phyloP scores from a whole-genome alignment of 2,797 vertebrate genomes.

The Typhlichthys subterraneus region DNA sequence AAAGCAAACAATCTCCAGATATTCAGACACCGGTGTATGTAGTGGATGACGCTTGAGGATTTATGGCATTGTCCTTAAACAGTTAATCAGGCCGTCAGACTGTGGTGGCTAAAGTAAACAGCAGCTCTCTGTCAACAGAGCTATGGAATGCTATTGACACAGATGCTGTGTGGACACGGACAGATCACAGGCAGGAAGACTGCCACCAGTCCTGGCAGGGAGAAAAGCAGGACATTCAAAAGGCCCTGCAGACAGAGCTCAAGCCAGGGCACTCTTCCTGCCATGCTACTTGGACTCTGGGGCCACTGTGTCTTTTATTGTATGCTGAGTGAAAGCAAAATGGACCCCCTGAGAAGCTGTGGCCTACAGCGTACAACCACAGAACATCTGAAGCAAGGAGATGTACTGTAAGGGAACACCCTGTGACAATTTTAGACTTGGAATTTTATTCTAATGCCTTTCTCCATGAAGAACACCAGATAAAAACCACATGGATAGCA shows the following conservation, averaged over 20 bases:
- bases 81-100: conserved; percentile 70
- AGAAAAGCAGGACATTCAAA: conserved; percentile 38
- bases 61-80: conserved; percentile 72
- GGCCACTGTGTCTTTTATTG: conserved; percentile 30
- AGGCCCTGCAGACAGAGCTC: conserved; percentile 39
- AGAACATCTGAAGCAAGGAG: conserved; percentile 18
- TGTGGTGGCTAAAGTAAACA: conserved; percentile 74
- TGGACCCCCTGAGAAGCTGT: conserved; percentile 2
- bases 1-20: conserved; percentile 63
- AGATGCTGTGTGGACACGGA: conserved; percentile 77
- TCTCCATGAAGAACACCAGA: conserved; percentile 23
- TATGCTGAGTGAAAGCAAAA: conserved; percentile 26
- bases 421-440: too few relatives aligned
- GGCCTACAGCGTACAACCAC: conserved; percentile 14
- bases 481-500: conserved; percentile 17
- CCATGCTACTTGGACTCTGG: conserved; percentile 37
- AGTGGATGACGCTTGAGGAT: conserved; percentile 61
- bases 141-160: conserved; percentile 81
- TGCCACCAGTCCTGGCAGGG: conserved; percentile 60
- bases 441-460: background rate
- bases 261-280: conserved; percentile 68
- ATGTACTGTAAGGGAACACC: background rate
- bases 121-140: conserved; percentile 72
- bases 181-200: conserved; percentile 68
- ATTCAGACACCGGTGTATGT: conserved; percentile 61